These are phyloP conservation scores for Helicoverpa zea DNA, from an alignment of 1,140 invertebrate genomes.

Conservation along the genomic window DNA sequence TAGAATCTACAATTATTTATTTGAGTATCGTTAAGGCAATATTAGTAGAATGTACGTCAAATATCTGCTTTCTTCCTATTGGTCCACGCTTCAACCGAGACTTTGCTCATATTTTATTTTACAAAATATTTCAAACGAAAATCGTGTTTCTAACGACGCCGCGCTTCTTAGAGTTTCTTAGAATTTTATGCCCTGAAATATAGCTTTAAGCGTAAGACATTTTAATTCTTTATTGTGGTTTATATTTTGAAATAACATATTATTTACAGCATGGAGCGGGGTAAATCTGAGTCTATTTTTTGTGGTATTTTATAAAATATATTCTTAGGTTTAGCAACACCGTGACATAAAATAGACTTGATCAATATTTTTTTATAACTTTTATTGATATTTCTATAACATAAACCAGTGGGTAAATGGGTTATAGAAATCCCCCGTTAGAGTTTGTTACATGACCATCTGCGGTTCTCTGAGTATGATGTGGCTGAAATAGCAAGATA, in stretches of 20 bases:
- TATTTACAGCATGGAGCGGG: too few relatives aligned
- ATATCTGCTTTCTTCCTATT: slow-evolving; percentile 41
- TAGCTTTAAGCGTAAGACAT: neutral
- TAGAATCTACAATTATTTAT: slow-evolving; percentile 38
- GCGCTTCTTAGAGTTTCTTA: neutral
- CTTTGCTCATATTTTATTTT: slow-evolving; percentile 42
- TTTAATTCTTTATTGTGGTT: too few relatives aligned
- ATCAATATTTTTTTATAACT: too few relatives aligned
- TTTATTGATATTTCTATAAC: too few relatives aligned
- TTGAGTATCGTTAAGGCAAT: slow-evolving; percentile 32
- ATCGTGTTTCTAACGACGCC: slow-evolving; percentile 20
- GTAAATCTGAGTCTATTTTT: too few relatives aligned
- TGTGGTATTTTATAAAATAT: slow-evolving; percentile 19
- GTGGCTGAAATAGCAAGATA: slow-evolving; percentile 15
- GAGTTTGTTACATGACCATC: slow-evolving; percentile 38
- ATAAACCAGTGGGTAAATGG: too few relatives aligned
- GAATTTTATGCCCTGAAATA: neutral
- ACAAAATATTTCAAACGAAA: slow-evolving; percentile 47
- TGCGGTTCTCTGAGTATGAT: slow-evolving; percentile 26
- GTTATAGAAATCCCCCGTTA: neutral
- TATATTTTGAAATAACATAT: too few relatives aligned
- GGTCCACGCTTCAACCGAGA: neutral
- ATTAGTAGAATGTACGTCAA: slow-evolving; percentile 47
- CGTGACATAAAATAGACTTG: too few relatives aligned
- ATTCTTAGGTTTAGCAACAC: too few relatives aligned